Base-by-base conservation (phyloP, 2,113 vertebrate species). In the Peromyscus californicus region DNA sequence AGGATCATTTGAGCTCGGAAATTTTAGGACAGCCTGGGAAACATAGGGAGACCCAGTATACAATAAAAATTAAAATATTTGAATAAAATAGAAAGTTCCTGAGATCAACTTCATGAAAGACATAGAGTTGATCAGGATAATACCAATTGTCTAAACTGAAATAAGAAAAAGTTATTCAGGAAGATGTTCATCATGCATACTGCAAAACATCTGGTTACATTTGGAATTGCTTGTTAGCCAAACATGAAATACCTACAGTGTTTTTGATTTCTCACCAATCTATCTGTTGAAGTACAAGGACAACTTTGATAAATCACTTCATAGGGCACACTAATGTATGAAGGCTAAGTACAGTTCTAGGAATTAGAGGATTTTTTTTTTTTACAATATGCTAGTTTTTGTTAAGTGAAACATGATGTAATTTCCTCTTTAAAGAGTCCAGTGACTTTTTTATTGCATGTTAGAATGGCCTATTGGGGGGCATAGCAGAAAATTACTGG, bases 121-220 rank as follows among this genome's bases (percentile, higher is more conserved):
- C 17, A 48, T 95, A 80, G 12, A 54, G 12, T 39, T 48, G 16
- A 7, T 90, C 57, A 80, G 26, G 85, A 59, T 84, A 36, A 94
- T 84, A n/a, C 63, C n/a, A 97, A 48, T 54, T 90, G 74, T 80
- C 45, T 72, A 59, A 95, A 90, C n/a, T 42, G 26, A 93, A 96
- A 84, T 26, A 91, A 22, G 29, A 90, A 97, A 92, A 75, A 33
- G 17, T 90, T 78, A 65, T 33, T 65, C 42, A 96, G 61, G n/a
- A 54, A 94, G 75, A 76, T 90, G 51, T 24, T 92, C 88, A 74
- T 94, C 26, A 2, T 89, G 42, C 17, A 86, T 61, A 79, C 19
- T 97, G 54, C 54, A 22, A 97, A 90, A 79, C 33, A 97, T n/a
- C n/a, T 97, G 69, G 61, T 87, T 95, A 69, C 82, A 87, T 87